Evolutionary conservation across 2,888 invertebrate species (phyloP), one percentile per base, ranked within the genome.

Genomic region (Polymixis flavicincta): DNA sequence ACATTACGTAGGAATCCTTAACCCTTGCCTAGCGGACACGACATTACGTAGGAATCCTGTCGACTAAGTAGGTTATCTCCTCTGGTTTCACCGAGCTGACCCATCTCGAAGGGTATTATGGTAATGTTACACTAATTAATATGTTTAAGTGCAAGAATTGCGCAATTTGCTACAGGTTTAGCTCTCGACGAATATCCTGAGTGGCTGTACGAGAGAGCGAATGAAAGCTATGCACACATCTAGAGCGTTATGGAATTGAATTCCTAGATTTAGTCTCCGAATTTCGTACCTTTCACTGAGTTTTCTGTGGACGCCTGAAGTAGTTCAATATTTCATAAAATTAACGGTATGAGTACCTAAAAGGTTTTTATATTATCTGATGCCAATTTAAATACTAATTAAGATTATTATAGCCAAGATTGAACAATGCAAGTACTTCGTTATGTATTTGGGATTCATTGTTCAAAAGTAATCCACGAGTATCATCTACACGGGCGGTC

Each of bases 101-200:
- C 78, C 71, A 69, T 54, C 19, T 64, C 2, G 54, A 60, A 61
- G 48, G 45, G 48, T 69, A 76, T 76, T 76, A 74, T 65, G 73
- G 54, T 83, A 85, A 78, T 76, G n/a, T 63, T 71, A 72, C 52
- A 80, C 82, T 74, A 84, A 84, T 81, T 85, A 85, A 83, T 83
- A 78, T 78, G 78, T 82, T 77, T 83, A 82, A 86, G 80, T 84
- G 83, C 68, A 82, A 80, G 73, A 83, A 80, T 80, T 74, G 71
- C 65, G 74, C 84, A 81, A 84, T 83, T 84, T 74, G 76, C 76
- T 55, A 72, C 77, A 66, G 69, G 72, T 37, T 78, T 52, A 68
- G 72, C 74, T 84, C 71, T 80, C 67, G 63, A 74, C 75, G 74
- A 73, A 77, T 61, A 84, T 61, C 59, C 22, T 7, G n/a, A 71